Base-by-base conservation (phyloP, 1,140 invertebrate genomes). In the Danaus plexippus region DNA sequence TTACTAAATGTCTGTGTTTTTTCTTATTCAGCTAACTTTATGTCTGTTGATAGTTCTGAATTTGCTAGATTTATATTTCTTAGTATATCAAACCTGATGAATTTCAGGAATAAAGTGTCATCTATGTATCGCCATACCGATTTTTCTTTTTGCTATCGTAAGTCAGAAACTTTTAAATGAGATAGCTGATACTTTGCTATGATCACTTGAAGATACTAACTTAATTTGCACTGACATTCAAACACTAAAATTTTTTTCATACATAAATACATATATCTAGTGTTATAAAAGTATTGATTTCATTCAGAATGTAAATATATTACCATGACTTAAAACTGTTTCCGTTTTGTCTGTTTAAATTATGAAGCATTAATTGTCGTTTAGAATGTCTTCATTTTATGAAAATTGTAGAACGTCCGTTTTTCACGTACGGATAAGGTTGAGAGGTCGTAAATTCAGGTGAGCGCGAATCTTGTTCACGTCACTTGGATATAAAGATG, bases 401-500 rank as follows among this genome's bases (percentile, higher is more conserved):
- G 54, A 56, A 46, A 50, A 52, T 57, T 59, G 53, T 62, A 61
- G 54, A 62, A 54, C 54, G 54, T 54, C 55, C 52, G 53, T 67
- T 72, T 68, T 61, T 66, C 52, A 63, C 46, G 48, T 46, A 56
- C 54, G 64, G 61, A 59, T 64, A 61, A 61, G 48, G 55, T 42
- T 43, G 49, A 45, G 59, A 54, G 69, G 50, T 70, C 64, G 69
- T 79, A 79, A 79, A 79, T 79, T 67, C 44, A 63, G 54, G 57
- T 61, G 61, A 53, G 55, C 66, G 72, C 54, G 63, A 69, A 67
- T 72, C 73, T 67, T 71, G 69, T 64, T 59, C 51, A 55, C 66
- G 66, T 77, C 73, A 65, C 63, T 71, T 63, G 57, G 60, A 71
- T 71, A 76, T 76, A 76, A 76, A 76, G 70, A 73, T 72, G 71